Percentiles rank a stretch among this genome's conserved stretches.
Evolutionary conservation across 2,113 vertebrate species (phyloP).

Genomic region (Tauraco erythrolophus): DNA sequence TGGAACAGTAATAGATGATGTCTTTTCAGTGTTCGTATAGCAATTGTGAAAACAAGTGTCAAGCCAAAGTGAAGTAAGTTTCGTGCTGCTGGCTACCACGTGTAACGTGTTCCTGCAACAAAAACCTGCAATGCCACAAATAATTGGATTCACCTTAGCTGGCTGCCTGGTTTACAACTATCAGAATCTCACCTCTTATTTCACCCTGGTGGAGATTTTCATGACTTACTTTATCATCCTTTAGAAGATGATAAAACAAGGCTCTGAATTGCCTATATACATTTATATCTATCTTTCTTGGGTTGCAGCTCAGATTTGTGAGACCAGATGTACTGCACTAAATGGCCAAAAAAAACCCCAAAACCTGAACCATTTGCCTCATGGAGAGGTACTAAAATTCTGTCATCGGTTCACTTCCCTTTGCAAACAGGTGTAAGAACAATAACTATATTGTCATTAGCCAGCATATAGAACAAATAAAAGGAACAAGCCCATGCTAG

Average conservation of each 20-base stretch:
- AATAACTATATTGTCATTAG: constrained; percentile 48
- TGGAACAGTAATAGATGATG: not conserved
- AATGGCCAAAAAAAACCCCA: not conserved
- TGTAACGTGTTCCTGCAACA: not conserved
- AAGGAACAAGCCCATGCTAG: constrained; percentile 11
- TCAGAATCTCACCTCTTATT: constrained; percentile 7
- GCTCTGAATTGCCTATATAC: not conserved
- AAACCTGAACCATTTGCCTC: constrained; percentile 10
- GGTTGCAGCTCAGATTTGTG: not conserved
- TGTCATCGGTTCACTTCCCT: not conserved
- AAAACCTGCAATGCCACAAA: not conserved
- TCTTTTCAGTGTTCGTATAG: not conserved
- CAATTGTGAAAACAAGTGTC: not conserved
- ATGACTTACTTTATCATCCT: not conserved
- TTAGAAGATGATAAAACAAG: constrained; percentile 9
- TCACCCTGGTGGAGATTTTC: not conserved
- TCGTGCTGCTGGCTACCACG: not conserved
- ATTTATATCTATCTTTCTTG: not conserved
- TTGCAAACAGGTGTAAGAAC: constrained; percentile 52
- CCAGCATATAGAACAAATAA: constrained; percentile 34
- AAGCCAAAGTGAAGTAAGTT: not conserved
- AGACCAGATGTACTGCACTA: not conserved
- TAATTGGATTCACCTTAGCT: not conserved
- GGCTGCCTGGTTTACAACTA: not conserved
- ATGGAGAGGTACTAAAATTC: constrained; percentile 20